phyloP scores from a whole-genome alignment of 2,888 invertebrate genomes.

The Blera fallax region DNA sequence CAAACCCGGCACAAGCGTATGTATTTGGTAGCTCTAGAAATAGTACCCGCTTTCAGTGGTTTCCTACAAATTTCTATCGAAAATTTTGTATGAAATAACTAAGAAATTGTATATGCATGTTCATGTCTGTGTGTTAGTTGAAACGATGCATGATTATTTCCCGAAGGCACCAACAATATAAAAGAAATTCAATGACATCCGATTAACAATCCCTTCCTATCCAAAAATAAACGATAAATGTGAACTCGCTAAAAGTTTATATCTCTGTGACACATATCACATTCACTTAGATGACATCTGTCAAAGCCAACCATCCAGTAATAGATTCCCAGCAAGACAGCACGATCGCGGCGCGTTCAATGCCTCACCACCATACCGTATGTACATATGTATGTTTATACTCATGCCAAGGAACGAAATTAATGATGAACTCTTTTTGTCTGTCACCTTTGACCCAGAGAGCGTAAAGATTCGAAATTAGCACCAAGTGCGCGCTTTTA shows the following conservation, averaged over 20 bases:
- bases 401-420: conserved; percentile 43
- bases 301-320: conserved; percentile 57
- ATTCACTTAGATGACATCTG: conserved; percentile 69
- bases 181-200: not conserved
- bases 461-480: conserved; percentile 72
- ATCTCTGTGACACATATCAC: conserved; percentile 63
- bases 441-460: conserved; percentile 80
- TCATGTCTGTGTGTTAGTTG: not conserved
- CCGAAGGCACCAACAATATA: not conserved
- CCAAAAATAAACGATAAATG: conserved; percentile 52
- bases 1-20: no score
- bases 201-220: conserved; percentile 20
- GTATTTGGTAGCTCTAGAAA: no score
- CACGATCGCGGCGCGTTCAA: conserved; percentile 38
- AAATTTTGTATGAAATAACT: no score
- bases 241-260: conserved; percentile 54
- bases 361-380: conserved; percentile 6
- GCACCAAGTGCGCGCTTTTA: conserved; percentile 74
- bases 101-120: no score
- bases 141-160: not conserved
- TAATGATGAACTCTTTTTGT: conserved; percentile 80
- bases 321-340: conserved; percentile 60
- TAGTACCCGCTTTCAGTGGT: no score
- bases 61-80: no score
- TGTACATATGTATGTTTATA: not conserved